Evolutionary conservation across 2,797 vertebrate species (phyloP), one percentile per base, ranked within the genome.

Genomic region (Galaxias olidus): DNA sequence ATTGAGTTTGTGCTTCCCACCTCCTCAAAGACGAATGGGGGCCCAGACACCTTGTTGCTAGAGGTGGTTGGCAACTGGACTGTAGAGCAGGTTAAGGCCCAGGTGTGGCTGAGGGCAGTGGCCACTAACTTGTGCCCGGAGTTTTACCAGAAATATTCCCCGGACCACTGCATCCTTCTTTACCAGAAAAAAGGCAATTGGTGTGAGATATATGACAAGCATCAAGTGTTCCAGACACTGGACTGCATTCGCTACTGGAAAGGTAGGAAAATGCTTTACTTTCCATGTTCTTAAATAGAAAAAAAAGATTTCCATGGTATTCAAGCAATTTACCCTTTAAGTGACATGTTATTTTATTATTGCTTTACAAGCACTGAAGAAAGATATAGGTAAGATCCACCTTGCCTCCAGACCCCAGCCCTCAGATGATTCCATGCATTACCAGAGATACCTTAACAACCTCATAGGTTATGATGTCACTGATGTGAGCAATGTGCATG

Each of bases 181-280:
- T 99, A 99, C 83, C 96, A 98, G 88, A 99, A 99, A 86, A 98
- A 98, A 77, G 97, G 96, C 6, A 96, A 93, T 0, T 91, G 94
- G 91, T 99, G 95, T 53, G 97, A 99, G 90, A 99, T 99, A 83
- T 99, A 99, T 3, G 98, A 99, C 83, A 95, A 94, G 75, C 93
- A 98, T 86, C 98, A 99, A 76, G 92, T 99, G 19, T 95, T 99
- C 77, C 98, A 99, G 88, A 99, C 98, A 0, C 78, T 99, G 50
- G 98, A 99, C 84, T 99, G 98, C 82, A 95, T 98, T 68, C 84
- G 90, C 17, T 97, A 99, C 87, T 99, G 97, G 98, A 96, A 93
- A 87, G 89, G 89, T 91, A 61, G 11, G 9, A 11, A 61, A 40
- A 11, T 3, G 14, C n/a, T 4, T 40, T n/a, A 2, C 11, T 40